Evolutionary conservation across 2,797 vertebrate genomes (phyloP).

Genomic region (Clamator glandarius): DNA sequence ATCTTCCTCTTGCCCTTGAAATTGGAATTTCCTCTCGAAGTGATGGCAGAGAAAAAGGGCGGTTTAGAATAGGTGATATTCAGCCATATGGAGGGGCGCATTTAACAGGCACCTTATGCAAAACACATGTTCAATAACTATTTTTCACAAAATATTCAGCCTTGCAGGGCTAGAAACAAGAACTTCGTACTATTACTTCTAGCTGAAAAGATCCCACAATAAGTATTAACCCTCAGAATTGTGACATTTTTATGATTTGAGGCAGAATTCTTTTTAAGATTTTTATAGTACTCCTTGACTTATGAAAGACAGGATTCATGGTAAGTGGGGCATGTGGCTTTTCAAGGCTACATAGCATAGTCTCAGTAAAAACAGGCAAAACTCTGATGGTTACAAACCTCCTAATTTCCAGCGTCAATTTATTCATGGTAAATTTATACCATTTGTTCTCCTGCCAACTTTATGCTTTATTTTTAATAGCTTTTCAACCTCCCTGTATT

Average conservation of each 20-base stretch:
- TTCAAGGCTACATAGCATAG: neutral
- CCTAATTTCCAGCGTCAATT: conserved; percentile 35
- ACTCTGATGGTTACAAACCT: conserved; percentile 40
- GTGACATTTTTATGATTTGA: conserved; percentile 1
- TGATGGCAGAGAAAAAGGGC: neutral
- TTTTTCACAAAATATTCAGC: neutral
- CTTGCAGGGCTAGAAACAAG: neutral
- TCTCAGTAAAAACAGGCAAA: conserved; percentile 40
- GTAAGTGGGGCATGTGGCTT: conserved; percentile 19
- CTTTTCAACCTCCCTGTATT: conserved; percentile 43
- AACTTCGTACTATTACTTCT: neutral
- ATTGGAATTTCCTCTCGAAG: neutral
- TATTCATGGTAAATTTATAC: conserved; percentile 27
- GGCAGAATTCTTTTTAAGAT: neutral
- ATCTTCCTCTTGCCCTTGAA: neutral
- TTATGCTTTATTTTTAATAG: conserved; percentile 56
- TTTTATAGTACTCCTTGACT: conserved; percentile 17
- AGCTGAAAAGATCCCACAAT: neutral
- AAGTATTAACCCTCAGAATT: neutral
- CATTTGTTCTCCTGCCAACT: conserved; percentile 52
- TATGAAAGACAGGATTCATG: neutral
- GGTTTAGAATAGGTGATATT: neutral
- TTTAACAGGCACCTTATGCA: neutral
- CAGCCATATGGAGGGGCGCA: neutral
- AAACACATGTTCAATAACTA: neutral